Conservation (phyloP, 2,113 vertebrate genomes). For the Ophthalmolycus amberensis region DNA sequence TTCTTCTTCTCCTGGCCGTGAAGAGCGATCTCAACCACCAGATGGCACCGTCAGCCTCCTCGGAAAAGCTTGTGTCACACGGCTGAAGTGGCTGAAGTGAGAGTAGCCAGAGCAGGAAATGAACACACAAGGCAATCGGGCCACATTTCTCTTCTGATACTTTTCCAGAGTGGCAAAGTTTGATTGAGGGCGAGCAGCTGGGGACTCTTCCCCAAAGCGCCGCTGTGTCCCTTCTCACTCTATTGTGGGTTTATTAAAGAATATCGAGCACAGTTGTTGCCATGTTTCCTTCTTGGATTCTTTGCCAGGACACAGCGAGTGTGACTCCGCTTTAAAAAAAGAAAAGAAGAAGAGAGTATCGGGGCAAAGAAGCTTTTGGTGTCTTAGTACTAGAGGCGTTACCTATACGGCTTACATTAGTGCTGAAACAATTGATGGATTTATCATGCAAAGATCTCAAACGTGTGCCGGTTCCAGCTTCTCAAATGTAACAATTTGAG, state of each 20-base stretch:
- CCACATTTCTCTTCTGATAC: conserved; percentile 50
- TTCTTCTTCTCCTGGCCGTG: neutral
- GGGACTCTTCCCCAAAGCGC: conserved; percentile 44
- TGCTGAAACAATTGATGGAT: neutral
- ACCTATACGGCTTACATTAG: neutral
- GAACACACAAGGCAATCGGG: conserved; percentile 36
- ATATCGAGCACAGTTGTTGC: conserved; percentile 15
- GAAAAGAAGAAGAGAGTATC: neutral
- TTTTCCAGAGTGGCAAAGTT: conserved; percentile 44
- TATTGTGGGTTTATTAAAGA: conserved; percentile 35
- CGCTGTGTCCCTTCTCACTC: conserved; percentile 19
- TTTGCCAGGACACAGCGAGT: neutral
- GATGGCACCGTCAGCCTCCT: conserved; percentile 65
- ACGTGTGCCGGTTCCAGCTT: neutral
- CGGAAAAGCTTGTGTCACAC: neutral
- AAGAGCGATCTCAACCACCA: conserved; percentile 44
- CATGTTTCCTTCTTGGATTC: neutral
- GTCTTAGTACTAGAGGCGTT: neutral
- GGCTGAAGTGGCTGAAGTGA: conserved; percentile 3
- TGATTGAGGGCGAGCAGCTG: conserved; percentile 60
- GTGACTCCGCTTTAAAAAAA: neutral
- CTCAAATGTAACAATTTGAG: neutral
- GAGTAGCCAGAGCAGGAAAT: conserved; percentile 10
- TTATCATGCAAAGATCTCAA: neutral
- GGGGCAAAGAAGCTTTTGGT: neutral